A percentile compares a stretch with the other conserved stretches of the same genome.
phyloP scores from a whole-genome alignment of 2,113 vertebrate species.

The Piaya cayana region DNA sequence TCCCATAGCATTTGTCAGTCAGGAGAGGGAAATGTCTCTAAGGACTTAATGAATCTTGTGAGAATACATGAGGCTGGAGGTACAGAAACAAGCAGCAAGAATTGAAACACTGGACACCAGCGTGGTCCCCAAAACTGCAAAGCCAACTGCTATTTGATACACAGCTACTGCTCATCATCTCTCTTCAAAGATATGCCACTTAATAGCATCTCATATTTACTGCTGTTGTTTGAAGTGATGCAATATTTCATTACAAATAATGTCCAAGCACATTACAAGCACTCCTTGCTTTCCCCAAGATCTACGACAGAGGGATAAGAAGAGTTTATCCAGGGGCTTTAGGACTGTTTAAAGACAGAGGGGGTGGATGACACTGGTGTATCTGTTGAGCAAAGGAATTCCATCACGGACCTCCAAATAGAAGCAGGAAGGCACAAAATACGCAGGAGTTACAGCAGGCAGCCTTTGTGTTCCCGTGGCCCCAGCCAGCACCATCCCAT shows the following conservation, averaged over 20 bases:
- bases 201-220: not conserved
- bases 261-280: not conserved
- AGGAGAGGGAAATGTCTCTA: not conserved
- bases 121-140: not conserved
- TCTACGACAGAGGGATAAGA: not conserved
- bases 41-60: not conserved
- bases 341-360: not conserved
- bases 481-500: accelerated
- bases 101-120: not conserved
- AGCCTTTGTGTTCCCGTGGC: not conserved
- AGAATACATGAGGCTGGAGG: not conserved
- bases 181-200: not conserved
- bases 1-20: not conserved
- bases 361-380: not conserved
- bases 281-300: not conserved
- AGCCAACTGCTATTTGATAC: not conserved
- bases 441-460: accelerated
- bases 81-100: not conserved
- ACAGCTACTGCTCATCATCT: not conserved
- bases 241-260: not conserved
- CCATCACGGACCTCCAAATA: not conserved
- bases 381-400: not conserved
- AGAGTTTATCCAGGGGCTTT: not conserved
- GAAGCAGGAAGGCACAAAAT: not conserved
- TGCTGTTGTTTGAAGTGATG: not conserved